Evolutionary conservation across 2,797 vertebrate species (phyloP).

Genomic region (Danio kyathit): DNA sequence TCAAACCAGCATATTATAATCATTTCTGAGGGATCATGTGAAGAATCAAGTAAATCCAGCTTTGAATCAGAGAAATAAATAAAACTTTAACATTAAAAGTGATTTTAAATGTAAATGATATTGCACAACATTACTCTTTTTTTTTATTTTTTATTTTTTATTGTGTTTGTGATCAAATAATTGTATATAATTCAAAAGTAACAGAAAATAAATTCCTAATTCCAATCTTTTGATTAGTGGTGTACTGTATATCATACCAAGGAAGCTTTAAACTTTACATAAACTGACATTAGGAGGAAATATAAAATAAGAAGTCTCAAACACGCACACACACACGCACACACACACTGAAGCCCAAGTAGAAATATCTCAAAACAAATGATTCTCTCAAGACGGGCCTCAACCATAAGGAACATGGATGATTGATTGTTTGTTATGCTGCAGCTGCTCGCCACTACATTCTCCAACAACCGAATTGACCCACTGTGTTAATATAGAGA

Average conservation of each 20-base stretch:
- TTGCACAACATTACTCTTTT: too few species aligned
- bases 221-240: too few species aligned
- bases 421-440: not conserved
- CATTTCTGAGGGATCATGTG: too few species aligned
- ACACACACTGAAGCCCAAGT: not conserved
- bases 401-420: not conserved
- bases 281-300: not conserved
- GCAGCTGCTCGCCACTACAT: not conserved
- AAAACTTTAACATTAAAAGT: too few species aligned
- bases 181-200: too few species aligned
- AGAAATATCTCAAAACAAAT: constrained; percentile 2
- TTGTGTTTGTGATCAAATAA: too few species aligned
- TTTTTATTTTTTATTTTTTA: too few species aligned
- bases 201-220: not conserved
- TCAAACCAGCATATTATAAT: too few species aligned
- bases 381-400: not conserved
- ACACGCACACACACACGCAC: not conserved
- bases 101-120: too few species aligned
- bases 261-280: constrained; percentile 2
- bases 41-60: too few species aligned
- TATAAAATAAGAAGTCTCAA: not conserved
- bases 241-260: not conserved
- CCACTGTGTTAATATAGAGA: not conserved
- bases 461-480: not conserved
- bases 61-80: too few species aligned